phyloP scores from a whole-genome alignment of 2,888 invertebrate genomes.

The Catocala fraxini region DNA sequence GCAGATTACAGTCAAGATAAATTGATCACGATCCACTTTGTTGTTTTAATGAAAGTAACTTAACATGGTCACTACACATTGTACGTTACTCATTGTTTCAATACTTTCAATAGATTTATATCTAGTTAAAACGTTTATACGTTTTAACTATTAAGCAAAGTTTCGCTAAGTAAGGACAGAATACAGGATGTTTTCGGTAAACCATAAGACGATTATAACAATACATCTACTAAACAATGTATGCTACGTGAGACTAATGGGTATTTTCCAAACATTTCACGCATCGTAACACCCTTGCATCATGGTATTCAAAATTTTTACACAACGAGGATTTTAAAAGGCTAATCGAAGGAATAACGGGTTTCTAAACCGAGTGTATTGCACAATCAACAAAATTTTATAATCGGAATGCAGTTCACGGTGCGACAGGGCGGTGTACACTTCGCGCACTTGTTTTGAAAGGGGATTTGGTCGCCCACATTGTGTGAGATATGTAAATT shows the following conservation, averaged over 20 bases:
- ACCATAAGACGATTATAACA: background rate
- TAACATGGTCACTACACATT: conserved; percentile 45
- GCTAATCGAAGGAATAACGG: conserved; percentile 37
- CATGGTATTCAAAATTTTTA: conserved; percentile 9
- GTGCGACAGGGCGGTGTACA: conserved; percentile 10
- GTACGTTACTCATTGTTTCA: conserved; percentile 35
- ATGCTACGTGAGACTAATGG: background rate
- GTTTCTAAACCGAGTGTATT: conserved; percentile 62
- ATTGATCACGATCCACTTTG: conserved; percentile 52
- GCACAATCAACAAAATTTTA: conserved; percentile 60
- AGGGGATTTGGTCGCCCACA: conserved; percentile 53
- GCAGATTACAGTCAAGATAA: conserved; percentile 59
- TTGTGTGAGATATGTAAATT: conserved; percentile 62
- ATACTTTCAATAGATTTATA: conserved; percentile 25
- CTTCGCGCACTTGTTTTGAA: conserved; percentile 55
- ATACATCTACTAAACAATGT: background rate
- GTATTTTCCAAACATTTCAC: conserved; percentile 4
- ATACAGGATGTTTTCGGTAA: too few relatives aligned
- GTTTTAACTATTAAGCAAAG: too few relatives aligned
- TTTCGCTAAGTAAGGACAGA: too few relatives aligned
- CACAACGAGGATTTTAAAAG: conserved; percentile 12
- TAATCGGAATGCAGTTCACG: conserved; percentile 67
- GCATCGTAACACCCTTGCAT: conserved; percentile 2
- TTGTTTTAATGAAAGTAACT: conserved; percentile 59
- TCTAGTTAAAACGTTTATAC: too few relatives aligned